Conservation (phyloP, 2,113 vertebrate species). For the Montifringilla adamsi region DNA sequence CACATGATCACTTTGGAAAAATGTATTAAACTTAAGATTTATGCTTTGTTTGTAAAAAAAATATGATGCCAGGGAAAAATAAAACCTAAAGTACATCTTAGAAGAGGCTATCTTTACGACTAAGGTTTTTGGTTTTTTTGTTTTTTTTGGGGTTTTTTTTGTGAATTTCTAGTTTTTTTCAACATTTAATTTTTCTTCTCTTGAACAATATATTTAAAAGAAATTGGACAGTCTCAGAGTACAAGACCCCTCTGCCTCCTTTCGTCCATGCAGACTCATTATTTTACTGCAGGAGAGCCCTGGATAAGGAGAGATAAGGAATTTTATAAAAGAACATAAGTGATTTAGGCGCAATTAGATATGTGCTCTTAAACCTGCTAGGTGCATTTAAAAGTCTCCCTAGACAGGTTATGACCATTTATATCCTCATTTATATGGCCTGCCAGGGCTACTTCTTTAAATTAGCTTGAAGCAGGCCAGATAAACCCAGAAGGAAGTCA, state of each 20-base stretch:
- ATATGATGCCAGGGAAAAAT: background rate
- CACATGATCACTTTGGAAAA: background rate
- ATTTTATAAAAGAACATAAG: conserved; percentile 27
- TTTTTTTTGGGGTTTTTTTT: background rate
- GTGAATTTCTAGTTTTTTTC: background rate
- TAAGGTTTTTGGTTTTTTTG: background rate
- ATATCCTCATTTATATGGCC: conserved; percentile 33
- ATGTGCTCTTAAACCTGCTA: conserved; percentile 18
- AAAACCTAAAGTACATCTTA: background rate
- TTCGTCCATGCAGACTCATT: background rate
- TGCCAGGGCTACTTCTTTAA: conserved; percentile 56
- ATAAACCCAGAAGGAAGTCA: background rate
- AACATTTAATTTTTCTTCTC: background rate
- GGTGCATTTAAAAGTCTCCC: conserved; percentile 22
- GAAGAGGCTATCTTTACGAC: background rate
- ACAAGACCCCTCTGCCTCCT: background rate
- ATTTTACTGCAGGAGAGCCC: background rate
- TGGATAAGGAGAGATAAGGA: conserved; percentile 5
- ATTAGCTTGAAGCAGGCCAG: conserved; percentile 59
- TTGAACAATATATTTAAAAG: background rate
- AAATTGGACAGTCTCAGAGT: background rate
- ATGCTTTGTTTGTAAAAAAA: background rate
- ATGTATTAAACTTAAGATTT: background rate
- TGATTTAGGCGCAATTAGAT: conserved; percentile 10
- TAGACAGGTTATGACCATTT: conserved; percentile 19